Conservation (phyloP, 2,113 vertebrate species). For the Cynopterus brachyotis region DNA sequence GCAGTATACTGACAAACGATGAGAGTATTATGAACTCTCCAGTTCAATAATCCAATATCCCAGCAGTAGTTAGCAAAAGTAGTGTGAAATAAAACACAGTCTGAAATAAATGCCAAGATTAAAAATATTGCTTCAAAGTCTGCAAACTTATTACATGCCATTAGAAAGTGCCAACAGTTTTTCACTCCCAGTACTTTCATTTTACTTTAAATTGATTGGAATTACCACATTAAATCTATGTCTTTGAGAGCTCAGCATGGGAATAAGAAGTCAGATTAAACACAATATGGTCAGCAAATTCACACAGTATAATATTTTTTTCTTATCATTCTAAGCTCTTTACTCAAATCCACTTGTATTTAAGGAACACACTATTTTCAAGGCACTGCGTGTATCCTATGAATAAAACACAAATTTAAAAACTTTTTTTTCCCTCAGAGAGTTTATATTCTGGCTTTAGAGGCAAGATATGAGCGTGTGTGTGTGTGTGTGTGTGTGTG, state of each 20-base stretch:
- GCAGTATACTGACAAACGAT: conserved; percentile 50
- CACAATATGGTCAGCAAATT: background rate
- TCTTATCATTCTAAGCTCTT: conserved; percentile 32
- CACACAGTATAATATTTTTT: conserved; percentile 33
- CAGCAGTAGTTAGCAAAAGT: conserved; percentile 51
- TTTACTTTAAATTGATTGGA: conserved; percentile 37
- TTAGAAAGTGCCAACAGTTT: conserved; percentile 59
- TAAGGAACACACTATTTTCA: conserved; percentile 16
- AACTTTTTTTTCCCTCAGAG: background rate
- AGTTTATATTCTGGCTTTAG: conserved; percentile 44
- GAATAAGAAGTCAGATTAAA: conserved; percentile 48
- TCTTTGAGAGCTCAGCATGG: conserved; percentile 52
- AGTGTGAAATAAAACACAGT: conserved; percentile 65
- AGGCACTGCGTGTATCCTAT: background rate
- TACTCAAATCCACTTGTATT: background rate
- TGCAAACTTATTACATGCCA: conserved; percentile 45
- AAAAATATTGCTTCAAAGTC: conserved; percentile 53
- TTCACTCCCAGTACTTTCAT: background rate
- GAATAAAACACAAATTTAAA: conserved; percentile 25
- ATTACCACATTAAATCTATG: conserved; percentile 46
- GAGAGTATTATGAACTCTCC: conserved; percentile 30
- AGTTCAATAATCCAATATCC: conserved; percentile 58
- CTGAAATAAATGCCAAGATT: conserved; percentile 56
- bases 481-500: background rate
- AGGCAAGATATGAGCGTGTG: background rate